Base-by-base conservation (phyloP, 37 sponge, comb jelly and placozoan genomes). In the Haliclona indistincta region DNA sequence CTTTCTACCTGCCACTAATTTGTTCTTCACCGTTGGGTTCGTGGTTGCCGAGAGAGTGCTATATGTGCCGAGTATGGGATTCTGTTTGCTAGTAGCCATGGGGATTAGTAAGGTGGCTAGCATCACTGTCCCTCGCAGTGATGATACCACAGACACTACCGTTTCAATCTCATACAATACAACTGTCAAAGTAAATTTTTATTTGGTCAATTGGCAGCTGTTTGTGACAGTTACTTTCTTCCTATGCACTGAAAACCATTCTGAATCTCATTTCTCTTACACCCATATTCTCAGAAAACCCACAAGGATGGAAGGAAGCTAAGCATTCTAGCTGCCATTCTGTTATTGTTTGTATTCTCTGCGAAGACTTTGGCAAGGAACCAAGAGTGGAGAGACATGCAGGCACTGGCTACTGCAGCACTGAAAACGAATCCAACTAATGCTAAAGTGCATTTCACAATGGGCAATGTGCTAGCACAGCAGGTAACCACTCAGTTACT, bases 21-120 rank as follows among this genome's bases (percentile, higher is more conserved):
- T 95, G 37, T 56, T 91, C 58, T 88, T 91, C 37, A 86, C 88
- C 29, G 91, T 91, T 54, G 92, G 92, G 15, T 91, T 91, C 75
- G 96, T 91, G 47, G 62, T 95, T 11, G 91, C 96, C 5, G 96
- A 95, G 69, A 80, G 92, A 43, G 73, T 91, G 17, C 92, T 95
- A 26, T 95, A 95, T 65, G 63, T 95, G 0, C 96, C 96, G 32
- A 95, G 96, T 51, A 79, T 91, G 79, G 96, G 96, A 23, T 77
- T 73, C 56, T 91, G 89, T 69, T 47, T 95, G 0, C 73, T 95
- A 0, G 53, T 49, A 11, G 22, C 19, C 20, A 55, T 71, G 20
- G 26, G 33, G 73, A n/a, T n/a, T n/a, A n/a, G n/a, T n/a, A n/a
- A n/a, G n/a, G n/a, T n/a, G n/a, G n/a, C n/a, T n/a, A n/a, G n/a